phyloP scores from a whole-genome alignment of 2,113 vertebrate genomes.

The Protobothrops mucrosquamatus region DNA sequence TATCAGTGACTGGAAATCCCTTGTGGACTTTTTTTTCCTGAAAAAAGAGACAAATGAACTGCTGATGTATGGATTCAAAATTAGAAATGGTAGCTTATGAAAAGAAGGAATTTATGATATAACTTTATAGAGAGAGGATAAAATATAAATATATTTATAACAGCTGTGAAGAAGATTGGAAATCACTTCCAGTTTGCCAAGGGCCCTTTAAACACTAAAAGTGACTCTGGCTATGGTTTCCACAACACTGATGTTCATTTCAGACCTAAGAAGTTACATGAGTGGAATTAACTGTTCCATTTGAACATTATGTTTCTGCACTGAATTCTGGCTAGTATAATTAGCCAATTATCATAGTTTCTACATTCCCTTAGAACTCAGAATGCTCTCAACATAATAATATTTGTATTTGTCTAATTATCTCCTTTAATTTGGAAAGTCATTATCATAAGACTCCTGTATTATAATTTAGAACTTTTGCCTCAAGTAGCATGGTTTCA shows the following conservation, averaged over 20 bases:
- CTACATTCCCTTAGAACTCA: background rate
- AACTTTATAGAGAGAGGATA: background rate
- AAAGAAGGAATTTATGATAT: background rate
- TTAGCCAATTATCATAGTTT: background rate
- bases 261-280: background rate
- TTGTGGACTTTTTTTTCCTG: background rate
- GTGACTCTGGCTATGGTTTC: background rate
- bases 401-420: slow-evolving; percentile 7
- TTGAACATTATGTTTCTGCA: background rate
- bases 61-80: background rate
- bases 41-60: background rate
- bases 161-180: background rate
- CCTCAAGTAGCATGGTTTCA: background rate
- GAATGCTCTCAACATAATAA: background rate
- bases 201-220: background rate
- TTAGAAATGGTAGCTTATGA: background rate
- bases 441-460: slow-evolving; percentile 5
- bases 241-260: background rate
- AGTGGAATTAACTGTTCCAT: background rate
- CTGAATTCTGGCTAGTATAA: slow-evolving; percentile 5
- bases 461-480: slow-evolving; percentile 29
- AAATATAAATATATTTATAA: background rate
- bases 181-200: background rate
- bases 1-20: background rate
- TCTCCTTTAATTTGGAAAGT: slow-evolving; percentile 34